These are phyloP conservation scores for Cephonodes hylas DNA, from an alignment of 2,888 invertebrate species.

Conservation along the genomic window DNA sequence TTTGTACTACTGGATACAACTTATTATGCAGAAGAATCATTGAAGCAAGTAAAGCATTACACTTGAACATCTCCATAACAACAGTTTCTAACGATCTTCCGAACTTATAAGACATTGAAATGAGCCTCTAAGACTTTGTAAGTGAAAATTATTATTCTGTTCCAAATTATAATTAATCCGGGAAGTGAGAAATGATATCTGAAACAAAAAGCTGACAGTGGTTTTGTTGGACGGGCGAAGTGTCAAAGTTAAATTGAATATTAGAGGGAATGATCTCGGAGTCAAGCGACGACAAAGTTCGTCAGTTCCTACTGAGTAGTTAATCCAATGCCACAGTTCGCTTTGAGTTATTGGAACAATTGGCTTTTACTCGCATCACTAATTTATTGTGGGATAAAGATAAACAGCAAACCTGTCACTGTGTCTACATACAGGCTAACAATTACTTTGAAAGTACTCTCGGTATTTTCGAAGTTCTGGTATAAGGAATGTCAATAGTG, in stretches of 20 bases:
- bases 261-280: constrained; percentile 75
- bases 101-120: constrained; percentile 22
- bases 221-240: constrained; percentile 71
- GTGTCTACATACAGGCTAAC: too few relatives aligned
- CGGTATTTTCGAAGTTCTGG: too few relatives aligned
- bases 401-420: too few relatives aligned
- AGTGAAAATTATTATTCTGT: constrained; percentile 40
- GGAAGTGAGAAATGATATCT: constrained; percentile 50
- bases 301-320: constrained; percentile 68
- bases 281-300: constrained; percentile 55
- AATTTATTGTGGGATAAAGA: constrained; percentile 53
- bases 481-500: too few relatives aligned
- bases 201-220: constrained; percentile 68
- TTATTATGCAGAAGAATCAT: background rate
- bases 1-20: background rate
- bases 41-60: background rate
- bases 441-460: too few relatives aligned
- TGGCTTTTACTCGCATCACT: constrained; percentile 62
- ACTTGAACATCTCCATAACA: background rate
- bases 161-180: constrained; percentile 42
- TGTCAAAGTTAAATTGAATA: constrained; percentile 82
- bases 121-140: constrained; percentile 27
- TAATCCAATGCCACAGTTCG: constrained; percentile 77
- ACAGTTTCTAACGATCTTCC: background rate
- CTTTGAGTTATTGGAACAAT: constrained; percentile 70